Base-by-base conservation (phyloP, 2,888 invertebrate genomes). In the Tineola bisselliella region DNA sequence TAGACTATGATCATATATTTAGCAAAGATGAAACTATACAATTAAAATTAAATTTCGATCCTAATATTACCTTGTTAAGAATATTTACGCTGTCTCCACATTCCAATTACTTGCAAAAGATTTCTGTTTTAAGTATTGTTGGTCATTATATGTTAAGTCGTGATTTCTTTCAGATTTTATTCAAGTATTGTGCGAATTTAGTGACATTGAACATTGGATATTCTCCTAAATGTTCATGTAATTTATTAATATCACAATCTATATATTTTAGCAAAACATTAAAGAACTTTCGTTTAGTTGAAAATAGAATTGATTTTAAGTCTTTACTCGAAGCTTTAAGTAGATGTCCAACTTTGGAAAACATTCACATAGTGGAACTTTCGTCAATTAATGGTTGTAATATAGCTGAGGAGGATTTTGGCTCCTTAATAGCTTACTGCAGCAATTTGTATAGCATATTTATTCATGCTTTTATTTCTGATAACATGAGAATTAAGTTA, bases 111-210 rank as follows among this genome's bases (percentile, higher is more conserved):
- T 74, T 83, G 62, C 70, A 66, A 44, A 83, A 82, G 69, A 62
- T 86, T 57, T 82, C 80, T 57, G 78, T 70, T 68, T 69, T 86
- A 63, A 77, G 72, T 69, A 67, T 84, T 64, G 67, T 61, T 63
- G 79, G 78, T n/a, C 58, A 63, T 62, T 52, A 25, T 11, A 25
- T 19, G 25, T 54, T 25, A 11, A 54, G 25, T 67, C 33, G 62
- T 13, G 73, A 78, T 19, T 83, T 84, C 67, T 86, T 82, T 65
- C 70, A 73, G 63, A 64, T 76, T 17, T 66, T 86, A 58, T 84
- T 84, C 68, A 65, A 68, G 33, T 68, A 64, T 62, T 79, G 79
- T 69, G 62, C 65, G 31, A 75, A 74, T 65, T 69, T 86, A 59
- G 66, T 68, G 10, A 84, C 84, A 44, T 66, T 81, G 19, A 74